These are phyloP conservation scores for Noctua janthina DNA, from an alignment of 2,888 invertebrate species.

Conservation along the genomic window DNA sequence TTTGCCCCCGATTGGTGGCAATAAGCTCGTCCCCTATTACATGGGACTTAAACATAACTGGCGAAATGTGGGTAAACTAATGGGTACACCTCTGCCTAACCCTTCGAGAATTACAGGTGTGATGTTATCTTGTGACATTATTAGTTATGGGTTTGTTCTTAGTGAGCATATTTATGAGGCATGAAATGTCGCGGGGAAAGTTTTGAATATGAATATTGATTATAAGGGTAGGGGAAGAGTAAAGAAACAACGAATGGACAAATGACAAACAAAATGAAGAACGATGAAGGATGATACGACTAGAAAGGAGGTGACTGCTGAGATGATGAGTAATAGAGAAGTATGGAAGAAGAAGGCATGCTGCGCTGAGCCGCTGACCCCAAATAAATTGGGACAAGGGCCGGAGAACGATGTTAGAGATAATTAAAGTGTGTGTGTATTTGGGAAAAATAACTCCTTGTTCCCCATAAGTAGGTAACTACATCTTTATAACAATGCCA, in stretches of 20 bases:
- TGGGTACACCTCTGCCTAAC: neutral
- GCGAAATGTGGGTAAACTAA: neutral
- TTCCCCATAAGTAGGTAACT: neutral
- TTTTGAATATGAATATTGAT: neutral
- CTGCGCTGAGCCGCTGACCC: neutral
- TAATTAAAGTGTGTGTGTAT: neutral
- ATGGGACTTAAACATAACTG: neutral
- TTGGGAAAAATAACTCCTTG: neutral
- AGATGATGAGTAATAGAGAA: neutral
- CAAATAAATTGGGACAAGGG: neutral
- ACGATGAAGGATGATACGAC: neutral
- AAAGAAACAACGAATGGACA: neutral
- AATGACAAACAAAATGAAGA: neutral
- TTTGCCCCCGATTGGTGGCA: neutral
- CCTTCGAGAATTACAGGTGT: neutral
- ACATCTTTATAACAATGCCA: neutral
- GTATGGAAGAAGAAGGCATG: neutral
- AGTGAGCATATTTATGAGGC: neutral
- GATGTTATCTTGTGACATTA: neutral
- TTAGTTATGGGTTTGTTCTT: neutral
- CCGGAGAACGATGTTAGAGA: neutral
- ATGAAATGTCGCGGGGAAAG: neutral
- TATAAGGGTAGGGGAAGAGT: neutral
- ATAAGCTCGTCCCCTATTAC: neutral
- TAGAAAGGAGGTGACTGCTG: neutral